These are phyloP conservation scores for Todiramphus saurophagus DNA, from an alignment of 2,113 vertebrate species.

Conservation along the genomic window DNA sequence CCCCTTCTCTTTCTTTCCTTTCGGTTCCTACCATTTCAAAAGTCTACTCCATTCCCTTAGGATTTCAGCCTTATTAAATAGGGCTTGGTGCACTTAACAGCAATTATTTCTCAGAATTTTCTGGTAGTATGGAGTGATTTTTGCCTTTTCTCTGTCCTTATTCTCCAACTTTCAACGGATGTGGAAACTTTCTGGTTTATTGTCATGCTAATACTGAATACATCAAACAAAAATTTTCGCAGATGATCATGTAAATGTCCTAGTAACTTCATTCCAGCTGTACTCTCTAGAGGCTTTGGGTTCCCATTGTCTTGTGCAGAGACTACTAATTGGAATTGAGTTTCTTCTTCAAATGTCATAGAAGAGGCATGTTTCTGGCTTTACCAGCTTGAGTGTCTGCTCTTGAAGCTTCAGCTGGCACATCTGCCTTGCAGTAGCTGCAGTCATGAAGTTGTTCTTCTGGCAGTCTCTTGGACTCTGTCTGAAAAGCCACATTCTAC, in stretches of 20 bases:
- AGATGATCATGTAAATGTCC: not conserved
- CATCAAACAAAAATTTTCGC: not conserved
- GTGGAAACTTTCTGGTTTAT: not conserved
- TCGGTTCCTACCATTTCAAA: not conserved
- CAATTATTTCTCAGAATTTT: not conserved
- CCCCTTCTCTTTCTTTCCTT: not conserved
- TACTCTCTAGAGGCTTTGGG: not conserved
- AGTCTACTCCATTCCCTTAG: not conserved
- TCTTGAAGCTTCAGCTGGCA: not conserved
- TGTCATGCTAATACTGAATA: not conserved
- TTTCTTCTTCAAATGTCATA: not conserved
- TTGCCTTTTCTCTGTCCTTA: not conserved
- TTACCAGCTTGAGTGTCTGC: not conserved
- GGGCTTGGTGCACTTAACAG: not conserved
- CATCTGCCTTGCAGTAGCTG: not conserved
- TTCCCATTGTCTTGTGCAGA: not conserved
- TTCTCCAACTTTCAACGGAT: not conserved
- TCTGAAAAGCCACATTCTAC: not conserved
- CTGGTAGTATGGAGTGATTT: not conserved
- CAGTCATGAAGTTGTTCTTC: not conserved
- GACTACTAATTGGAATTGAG: not conserved
- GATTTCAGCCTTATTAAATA: not conserved
- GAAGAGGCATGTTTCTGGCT: not conserved
- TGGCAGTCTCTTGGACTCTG: not conserved
- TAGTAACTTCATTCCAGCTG: not conserved